Evolutionary conservation across 1,140 invertebrate species (phyloP), one percentile per base, ranked within the genome.

Genomic region (Penaeus indicus): DNA sequence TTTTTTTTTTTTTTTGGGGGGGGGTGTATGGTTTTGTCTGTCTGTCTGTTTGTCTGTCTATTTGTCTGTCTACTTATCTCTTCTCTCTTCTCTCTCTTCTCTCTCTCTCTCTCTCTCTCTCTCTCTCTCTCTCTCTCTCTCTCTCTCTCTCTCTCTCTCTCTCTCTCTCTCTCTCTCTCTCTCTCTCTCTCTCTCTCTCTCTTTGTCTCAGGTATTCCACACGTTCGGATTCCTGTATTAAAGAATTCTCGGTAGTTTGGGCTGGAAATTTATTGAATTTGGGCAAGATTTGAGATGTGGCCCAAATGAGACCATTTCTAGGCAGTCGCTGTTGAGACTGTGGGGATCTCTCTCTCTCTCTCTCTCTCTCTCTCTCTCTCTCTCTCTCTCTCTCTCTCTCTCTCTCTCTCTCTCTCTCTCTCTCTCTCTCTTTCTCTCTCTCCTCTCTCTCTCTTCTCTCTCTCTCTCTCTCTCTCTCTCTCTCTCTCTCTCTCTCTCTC

Each of bases 101-200:
- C 13, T 18, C 13, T 18, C 13, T 11, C 13, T 18, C 13, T 18
- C 13, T 18, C 13, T 18, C 13, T 18, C 1, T 18, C 13, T 18
- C 32, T 19, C 54, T 19, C 83, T 18, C 83, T 84, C 83, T n/a
- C 64, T 54, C 63, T 84, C 83, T 38, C 11, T 32, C 47, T 19
- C 61, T 32, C 32, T 64, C 22, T 21, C 25, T 32, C 25, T 27
- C 25, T 32, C 3, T 27, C 61, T 32, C 13, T 27, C 32, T 32
- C 10, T 19, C 61, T 32, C 61, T 18, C 54, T 22, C 19, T 42
- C 27, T 21, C 27, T 42, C 42, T 22, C 64, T 42, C 42, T 27
- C 47, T 47, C 27, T 25, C 27, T 21, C 62, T 72, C 62, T 42
- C 18, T 32, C 42, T n/a, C 21, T 60, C 54, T 54, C 25, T 61